Percentiles rank a stretch among this genome's conserved stretches.
Evolutionary conservation across 1,140 invertebrate genomes (phyloP).

Genomic region (Lepidurus apus): DNA sequence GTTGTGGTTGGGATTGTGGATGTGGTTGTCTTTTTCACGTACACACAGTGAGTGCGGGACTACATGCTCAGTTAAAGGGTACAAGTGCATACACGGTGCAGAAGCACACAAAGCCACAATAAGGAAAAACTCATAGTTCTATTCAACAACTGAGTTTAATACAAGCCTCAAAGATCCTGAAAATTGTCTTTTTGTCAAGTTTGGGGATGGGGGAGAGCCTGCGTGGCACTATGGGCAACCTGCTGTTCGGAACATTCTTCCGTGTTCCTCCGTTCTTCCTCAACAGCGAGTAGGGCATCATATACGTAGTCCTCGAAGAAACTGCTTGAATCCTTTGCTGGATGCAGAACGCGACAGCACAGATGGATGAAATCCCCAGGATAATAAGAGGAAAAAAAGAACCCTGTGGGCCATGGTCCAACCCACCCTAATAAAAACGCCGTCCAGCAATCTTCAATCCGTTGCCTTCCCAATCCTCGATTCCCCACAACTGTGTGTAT

Average conservation of each 20-base stretch:
- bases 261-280: not conserved
- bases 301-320: not conserved
- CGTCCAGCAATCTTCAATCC: not conserved
- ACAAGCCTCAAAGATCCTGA: not conserved
- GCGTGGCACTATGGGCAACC: not conserved
- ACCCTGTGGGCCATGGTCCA: slow-evolving; percentile 6
- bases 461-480: not conserved
- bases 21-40: not conserved
- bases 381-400: not conserved
- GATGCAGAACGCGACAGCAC: not conserved
- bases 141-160: not conserved
- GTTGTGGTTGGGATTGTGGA: not conserved
- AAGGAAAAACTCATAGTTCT: slow-evolving; percentile 20
- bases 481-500: not conserved
- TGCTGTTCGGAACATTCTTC: not conserved
- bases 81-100: not conserved
- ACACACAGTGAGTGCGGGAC: no score
- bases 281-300: not conserved
- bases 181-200: slow-evolving; percentile 4
- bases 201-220: not conserved
- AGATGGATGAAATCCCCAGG: slow-evolving; percentile 17
- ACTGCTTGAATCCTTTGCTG: slow-evolving; percentile 5
- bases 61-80: no score
- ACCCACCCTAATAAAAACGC: slow-evolving; percentile 18
- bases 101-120: not conserved